phyloP scores from a whole-genome alignment of 2,888 invertebrate species.

The Tetragnatha montana region DNA sequence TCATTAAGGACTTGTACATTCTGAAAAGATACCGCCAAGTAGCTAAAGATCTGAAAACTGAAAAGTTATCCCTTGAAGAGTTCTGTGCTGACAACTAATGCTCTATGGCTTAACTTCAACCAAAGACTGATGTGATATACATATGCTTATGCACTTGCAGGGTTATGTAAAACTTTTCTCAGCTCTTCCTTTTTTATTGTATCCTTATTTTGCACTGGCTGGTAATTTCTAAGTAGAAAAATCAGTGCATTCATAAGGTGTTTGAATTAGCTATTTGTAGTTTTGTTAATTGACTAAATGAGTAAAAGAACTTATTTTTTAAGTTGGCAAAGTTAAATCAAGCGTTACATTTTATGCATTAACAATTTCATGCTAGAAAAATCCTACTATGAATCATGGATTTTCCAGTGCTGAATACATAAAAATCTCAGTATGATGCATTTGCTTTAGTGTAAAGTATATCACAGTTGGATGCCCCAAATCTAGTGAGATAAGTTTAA shows the following conservation, averaged over 20 bases:
- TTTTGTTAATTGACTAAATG: neutral
- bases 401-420: too few relatives aligned
- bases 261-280: neutral
- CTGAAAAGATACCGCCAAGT: constrained; percentile 52
- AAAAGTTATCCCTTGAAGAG: constrained; percentile 45
- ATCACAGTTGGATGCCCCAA: too few relatives aligned
- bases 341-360: neutral
- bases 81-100: constrained; percentile 48
- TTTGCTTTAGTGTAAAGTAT: too few relatives aligned
- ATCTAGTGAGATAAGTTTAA: too few relatives aligned
- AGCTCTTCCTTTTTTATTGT: constrained; percentile 30
- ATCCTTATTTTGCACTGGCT: neutral
- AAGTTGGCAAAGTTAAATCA: neutral
- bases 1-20: constrained; percentile 61
- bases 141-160: constrained; percentile 12
- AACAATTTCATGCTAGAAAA: neutral
- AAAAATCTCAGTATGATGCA: too few relatives aligned
- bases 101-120: constrained; percentile 38
- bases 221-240: neutral
- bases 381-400: too few relatives aligned
- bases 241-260: neutral
- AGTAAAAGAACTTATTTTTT: neutral
- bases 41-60: constrained; percentile 49
- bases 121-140: constrained; percentile 64
- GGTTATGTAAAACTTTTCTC: constrained; percentile 15